Base-by-base conservation (phyloP, 1,140 invertebrate species). In the Lamellibrachia luymesi region DNA sequence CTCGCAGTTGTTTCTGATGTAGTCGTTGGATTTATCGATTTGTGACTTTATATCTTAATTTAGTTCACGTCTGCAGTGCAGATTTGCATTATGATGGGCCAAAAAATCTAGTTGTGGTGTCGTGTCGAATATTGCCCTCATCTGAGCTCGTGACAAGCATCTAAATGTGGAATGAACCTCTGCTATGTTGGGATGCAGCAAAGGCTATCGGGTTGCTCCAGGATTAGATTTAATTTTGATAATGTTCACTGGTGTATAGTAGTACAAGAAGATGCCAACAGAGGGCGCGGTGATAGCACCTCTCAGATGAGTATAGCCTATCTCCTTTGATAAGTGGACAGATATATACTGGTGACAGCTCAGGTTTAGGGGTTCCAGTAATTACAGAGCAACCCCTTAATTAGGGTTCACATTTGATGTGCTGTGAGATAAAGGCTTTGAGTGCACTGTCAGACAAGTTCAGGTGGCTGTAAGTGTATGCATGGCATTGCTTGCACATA, bases 211-310 rank as follows among this genome's bases (percentile, higher is more conserved):
- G 64, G 64, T 22, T 80, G 64, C 64, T 22, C 13, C 64, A 22
- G 64, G 25, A 80, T 80, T 80, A 80, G 64, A 80, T 80, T 80
- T 80, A 80, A 80, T 80, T 80, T 80, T 80, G 64, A 80, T 80
- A 80, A 22, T 22, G 64, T 80, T 80, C 13, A 22, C 64, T 80
- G 64, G 64, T 80, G 64, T 80, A 80, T 80, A 22, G 64, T 80
- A 80, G 64, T 80, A 22, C 64, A 22, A 22, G 17, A 80, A 80
- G 5, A 17, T 80, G 64, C 64, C 64, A 80, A 17, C 64, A 80
- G 64, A 80, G 64, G 64, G 64, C 5, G 25, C 13, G 17, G 25
- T 22, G 64, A 80, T 80, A 17, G 1, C 64, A 22, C 64, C 64
- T 80, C 64, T 80, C 64, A 80, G 64, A 80, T 80, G 64, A 22